A percentile compares a stretch with the other conserved stretches of the same genome.
Conservation (phyloP, 2,797 vertebrate species). For the Periophthalmus magnuspinnatus region DNA sequence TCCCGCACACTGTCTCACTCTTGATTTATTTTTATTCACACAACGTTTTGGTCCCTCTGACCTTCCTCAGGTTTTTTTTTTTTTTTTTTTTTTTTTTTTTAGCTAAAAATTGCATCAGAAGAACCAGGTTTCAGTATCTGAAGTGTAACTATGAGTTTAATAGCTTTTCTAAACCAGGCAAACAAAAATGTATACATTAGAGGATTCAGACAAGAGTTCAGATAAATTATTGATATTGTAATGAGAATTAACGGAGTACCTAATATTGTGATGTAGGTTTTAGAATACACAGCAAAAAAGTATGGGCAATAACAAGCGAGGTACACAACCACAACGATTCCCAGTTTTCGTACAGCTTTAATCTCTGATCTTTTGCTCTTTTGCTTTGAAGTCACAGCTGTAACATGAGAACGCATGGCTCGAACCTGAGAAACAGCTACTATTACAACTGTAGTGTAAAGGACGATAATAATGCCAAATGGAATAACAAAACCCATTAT, state of each 20-base stretch:
- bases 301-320: too few species aligned
- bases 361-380: too few species aligned
- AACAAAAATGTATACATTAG: background rate
- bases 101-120: background rate
- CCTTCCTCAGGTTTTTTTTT: too few species aligned
- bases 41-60: too few species aligned
- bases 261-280: too few species aligned
- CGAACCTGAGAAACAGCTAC: background rate
- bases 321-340: too few species aligned
- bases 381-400: background rate
- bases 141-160: background rate
- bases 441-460: constrained; percentile 1
- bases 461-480: background rate
- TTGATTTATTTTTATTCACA: too few species aligned
- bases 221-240: background rate
- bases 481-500: background rate
- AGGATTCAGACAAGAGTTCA: background rate
- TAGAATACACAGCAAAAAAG: too few species aligned
- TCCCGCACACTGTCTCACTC: too few species aligned
- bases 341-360: too few species aligned
- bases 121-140: constrained; percentile 1
- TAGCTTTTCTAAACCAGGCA: constrained; percentile 11
- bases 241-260: background rate
- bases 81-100: too few species aligned
- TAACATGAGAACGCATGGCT: constrained; percentile 8